Evolutionary conservation across 2,888 invertebrate genomes (phyloP), one percentile per base, ranked within the genome.

Genomic region (Eurytoma adleriae): DNA sequence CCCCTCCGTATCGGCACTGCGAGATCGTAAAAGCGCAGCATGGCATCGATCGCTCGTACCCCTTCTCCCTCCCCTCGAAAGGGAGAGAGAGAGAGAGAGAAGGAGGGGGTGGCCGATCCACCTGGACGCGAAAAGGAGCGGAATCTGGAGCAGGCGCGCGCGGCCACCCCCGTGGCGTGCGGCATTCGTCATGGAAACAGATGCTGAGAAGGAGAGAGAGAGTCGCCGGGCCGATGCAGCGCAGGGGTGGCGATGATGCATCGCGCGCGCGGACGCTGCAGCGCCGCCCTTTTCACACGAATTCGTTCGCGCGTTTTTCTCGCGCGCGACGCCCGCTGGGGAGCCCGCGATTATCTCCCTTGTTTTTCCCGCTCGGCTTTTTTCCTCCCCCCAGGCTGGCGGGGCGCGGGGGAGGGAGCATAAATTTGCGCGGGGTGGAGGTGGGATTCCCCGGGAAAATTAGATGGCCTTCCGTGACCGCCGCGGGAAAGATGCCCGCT

Each of bases 101-200:
- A 16, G 14, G 4, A 52, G 52, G 24, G 52, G 24, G 14, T 48
- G 40, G 40, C 40, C 40, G 40, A 40, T 40, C 40, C 66, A n/a
- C 48, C 64, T 64, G 14, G 40, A 7, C 76, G 72, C 77, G 77
- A 70, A 70, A 14, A 5, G 40, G 18, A 16, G 70, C 24, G 48
- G 61, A 85, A 89, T 87, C 85, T 88, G 83, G 89, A 86, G 84
- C 89, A 88, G 88, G 89, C 88, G 87, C 88, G 86, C 30, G 30
- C 3, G 30, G 57, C 57, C 74, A 30, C 72, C 56, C 69, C 69
- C 80, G 61, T 68, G 67, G 78, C 69, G 40, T 10, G 40, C 40
- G 40, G 77, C 81, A 81, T 84, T 82, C 40, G 81, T 79, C 76
- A 74, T 64, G 56, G 71, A 69, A 72, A 67, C 82, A 81, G 81